A percentile compares a stretch with the other conserved stretches of the same genome.
Conservation (phyloP, 2,888 invertebrate species). For the Sphaeridia pumilis region DNA sequence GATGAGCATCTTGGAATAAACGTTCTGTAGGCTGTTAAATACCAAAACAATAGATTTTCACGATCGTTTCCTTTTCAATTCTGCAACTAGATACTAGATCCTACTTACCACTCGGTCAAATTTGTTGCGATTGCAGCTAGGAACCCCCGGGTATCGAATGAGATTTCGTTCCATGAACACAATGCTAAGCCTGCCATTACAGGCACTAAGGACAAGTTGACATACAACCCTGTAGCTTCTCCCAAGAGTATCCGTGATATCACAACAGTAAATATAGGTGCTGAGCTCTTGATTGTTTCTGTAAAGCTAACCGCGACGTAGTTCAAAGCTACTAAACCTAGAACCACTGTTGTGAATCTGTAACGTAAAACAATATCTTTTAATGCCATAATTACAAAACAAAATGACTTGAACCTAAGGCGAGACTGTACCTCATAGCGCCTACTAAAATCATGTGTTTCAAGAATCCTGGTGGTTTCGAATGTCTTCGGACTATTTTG, state of each 20-base stretch:
- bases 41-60: background rate
- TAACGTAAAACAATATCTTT: constrained; percentile 35
- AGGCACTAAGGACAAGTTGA: constrained; percentile 59
- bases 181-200: constrained; percentile 65
- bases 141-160: constrained; percentile 60
- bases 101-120: constrained; percentile 54
- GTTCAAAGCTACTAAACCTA: constrained; percentile 61
- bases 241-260: constrained; percentile 48
- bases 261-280: constrained; percentile 63
- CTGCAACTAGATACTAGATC: background rate
- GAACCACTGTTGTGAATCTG: constrained; percentile 59
- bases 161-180: constrained; percentile 64
- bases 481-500: constrained; percentile 47
- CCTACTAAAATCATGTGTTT: constrained; percentile 61
- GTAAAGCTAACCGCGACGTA: constrained; percentile 70
- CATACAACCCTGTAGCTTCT: constrained; percentile 54
- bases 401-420: too few species aligned
- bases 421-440: constrained; percentile 57
- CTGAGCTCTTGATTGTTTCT: constrained; percentile 68
- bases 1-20: constrained; percentile 63
- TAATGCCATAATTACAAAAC: background rate
- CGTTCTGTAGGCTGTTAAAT: constrained; percentile 55
- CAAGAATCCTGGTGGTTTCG: constrained; percentile 56
- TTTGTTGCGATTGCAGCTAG: constrained; percentile 65
- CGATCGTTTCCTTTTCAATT: background rate